Conservation (phyloP, 1,140 invertebrate species). For the Piezodorus guildinii region DNA sequence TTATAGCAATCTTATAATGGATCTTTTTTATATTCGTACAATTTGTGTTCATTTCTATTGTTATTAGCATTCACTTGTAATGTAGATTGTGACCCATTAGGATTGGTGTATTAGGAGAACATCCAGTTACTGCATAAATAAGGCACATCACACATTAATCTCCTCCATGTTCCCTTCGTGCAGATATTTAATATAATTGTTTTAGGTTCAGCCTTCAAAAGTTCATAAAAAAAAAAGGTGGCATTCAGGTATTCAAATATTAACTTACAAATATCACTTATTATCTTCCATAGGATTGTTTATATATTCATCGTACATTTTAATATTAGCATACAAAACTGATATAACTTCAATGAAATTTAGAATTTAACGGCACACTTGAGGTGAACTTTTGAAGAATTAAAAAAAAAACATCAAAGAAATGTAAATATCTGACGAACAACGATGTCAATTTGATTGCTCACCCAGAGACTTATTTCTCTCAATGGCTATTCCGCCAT, state of each 20-base stretch:
- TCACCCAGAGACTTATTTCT: conserved; percentile 16
- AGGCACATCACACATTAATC: too few species aligned
- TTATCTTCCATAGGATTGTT: not conserved
- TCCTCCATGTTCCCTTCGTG: too few species aligned
- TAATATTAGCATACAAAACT: not conserved
- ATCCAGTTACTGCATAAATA: too few species aligned
- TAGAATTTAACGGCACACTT: not conserved
- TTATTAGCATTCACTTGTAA: too few species aligned
- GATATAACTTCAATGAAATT: not conserved
- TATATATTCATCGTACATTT: not conserved
- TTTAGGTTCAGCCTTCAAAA: not conserved
- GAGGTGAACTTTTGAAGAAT: conserved; percentile 10
- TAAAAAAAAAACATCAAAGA: too few species aligned
- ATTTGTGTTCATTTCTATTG: too few species aligned
- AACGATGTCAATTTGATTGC: conserved; percentile 21
- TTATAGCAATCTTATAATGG: too few species aligned
- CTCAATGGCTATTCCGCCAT: not conserved
- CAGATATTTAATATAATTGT: not conserved
- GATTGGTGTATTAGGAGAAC: too few species aligned
- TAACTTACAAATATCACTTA: too few species aligned
- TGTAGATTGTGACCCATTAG: too few species aligned
- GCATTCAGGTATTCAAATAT: not conserved
- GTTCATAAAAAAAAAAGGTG: not conserved
- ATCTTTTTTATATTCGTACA: too few species aligned
- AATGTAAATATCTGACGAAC: conserved; percentile 14